A percentile compares a stretch with the other conserved stretches of the same genome.
Evolutionary conservation across 2,797 vertebrate genomes (phyloP).

Genomic region (Lates japonicus): DNA sequence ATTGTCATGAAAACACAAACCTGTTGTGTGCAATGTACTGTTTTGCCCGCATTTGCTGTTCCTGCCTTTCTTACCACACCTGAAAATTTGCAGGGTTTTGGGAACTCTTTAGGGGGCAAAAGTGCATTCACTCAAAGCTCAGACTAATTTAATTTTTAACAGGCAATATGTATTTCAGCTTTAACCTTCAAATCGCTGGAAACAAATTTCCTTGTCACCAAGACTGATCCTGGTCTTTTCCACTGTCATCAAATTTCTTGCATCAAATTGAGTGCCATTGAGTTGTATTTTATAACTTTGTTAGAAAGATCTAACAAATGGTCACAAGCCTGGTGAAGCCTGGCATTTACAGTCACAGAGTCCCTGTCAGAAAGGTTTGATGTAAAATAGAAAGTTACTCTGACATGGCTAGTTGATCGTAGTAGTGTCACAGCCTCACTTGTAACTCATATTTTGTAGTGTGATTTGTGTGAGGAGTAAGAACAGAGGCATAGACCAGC

Average conservation of each 20-base stretch:
- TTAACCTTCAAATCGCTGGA: neutral
- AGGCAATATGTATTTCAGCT: conserved; percentile 1
- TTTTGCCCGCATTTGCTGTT: conserved; percentile 37
- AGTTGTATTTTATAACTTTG: neutral
- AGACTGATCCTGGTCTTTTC: conserved; percentile 63
- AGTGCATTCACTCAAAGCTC: neutral
- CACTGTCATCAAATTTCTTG: conserved; percentile 23
- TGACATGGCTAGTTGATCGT: neutral
- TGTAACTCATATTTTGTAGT: neutral
- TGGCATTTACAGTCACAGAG: neutral
- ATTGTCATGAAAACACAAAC: neutral
- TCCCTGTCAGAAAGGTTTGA: neutral
- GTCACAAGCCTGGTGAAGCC: neutral
- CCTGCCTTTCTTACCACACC: conserved; percentile 58
- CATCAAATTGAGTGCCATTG: neutral
- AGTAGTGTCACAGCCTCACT: neutral
- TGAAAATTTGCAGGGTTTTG: neutral
- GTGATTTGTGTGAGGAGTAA: conserved; percentile 16
- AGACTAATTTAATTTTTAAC: neutral
- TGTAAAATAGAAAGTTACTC: neutral
- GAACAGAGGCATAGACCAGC: conserved; percentile 59
- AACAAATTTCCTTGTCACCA: neutral
- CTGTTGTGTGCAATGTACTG: neutral
- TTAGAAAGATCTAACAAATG: neutral
- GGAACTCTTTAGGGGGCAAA: neutral